Evolutionary conservation across 2,797 vertebrate genomes (phyloP), one percentile per base, ranked within the genome.

Genomic region (Ciconia nigra): DNA sequence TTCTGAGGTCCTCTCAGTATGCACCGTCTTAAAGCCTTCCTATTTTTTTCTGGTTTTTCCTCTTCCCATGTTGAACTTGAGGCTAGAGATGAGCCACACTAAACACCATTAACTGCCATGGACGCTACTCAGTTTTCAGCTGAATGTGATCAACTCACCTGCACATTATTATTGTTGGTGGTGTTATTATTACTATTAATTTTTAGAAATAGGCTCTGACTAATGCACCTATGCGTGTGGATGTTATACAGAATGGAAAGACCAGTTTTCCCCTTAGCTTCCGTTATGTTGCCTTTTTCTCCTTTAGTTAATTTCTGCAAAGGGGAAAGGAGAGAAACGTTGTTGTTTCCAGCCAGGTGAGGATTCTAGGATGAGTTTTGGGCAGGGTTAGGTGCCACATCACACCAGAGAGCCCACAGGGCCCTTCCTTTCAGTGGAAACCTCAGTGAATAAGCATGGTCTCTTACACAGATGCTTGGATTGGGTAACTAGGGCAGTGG

Each of bases 21-120:
- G 37, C 8, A 26, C 4, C 42, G 11, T 22, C 69, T 63, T 85
- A 72, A 96, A 47, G 22, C 31, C 49, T 88, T 74, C 77, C 41
- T 87, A 74, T 37, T 76, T 67, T 80, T 93, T 82, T 49, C 52
- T 59, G 12, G 7, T 66, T 90, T 19, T 74, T 65, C 29, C 51
- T 91, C 76, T 92, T 94, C n/a, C 41, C 20, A 1, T 58, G 54
- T 69, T 92, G 63, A 93, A 93, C 62, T 82, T 70, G 70, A 94
- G 96, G 89, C 82, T 85, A 71, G 87, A 92, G 92, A 92, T 47
- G 65, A 97, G 82, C 89, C 88, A 73, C 83, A 95, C 71, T 96
- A 95, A 96, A 94, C 83, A 94, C 81, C 88, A 95, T 97, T 97
- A 98, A 97, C 94, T 97, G 76, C 91, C 97, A 97, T 78, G 73